Evolutionary conservation across 1,140 invertebrate genomes (phyloP), one percentile per base, ranked within the genome.

Genomic region (Platyura marginata): DNA sequence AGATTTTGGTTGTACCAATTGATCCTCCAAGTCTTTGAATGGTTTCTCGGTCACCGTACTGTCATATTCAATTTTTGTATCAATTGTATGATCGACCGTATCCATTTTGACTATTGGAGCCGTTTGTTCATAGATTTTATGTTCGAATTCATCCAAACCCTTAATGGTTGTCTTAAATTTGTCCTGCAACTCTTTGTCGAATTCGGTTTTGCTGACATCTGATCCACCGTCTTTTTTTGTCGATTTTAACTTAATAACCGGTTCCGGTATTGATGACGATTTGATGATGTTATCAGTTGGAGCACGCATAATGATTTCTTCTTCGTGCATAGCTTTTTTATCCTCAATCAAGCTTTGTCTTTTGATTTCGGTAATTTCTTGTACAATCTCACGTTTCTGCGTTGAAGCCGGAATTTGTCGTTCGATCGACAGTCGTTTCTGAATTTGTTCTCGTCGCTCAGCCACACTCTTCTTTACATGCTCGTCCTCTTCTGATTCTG

Each of bases 321-420:
- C 67, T 57, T 71, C 63, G 29, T 69, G 66, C 49, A 71, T 66
- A 3, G 65, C 66, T 32, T 64, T 59, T 49, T 72, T 73, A 43
- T 74, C 70, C 45, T 69, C 69, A 21, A 69, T 68, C 3, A 69
- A 46, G 46, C 65, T 77, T 60, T 77, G 75, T 43, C 72, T 68
- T 54, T 74, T 77, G 39, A 78, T 79, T 60, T 77, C 71, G 34
- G 70, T 75, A 35, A 76, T 76, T 59, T 78, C 74, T 53, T 75
- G 70, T 23, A 70, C 66, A 21, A 76, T 70, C 64, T 78, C 75
- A 48, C 70, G 73, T 48, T 77, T 69, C 55, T 77, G 73, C 46
- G 72, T 70, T 6, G 75, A 77, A 22, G 73, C 72, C 5, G 75
- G 71, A 48, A 77, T 69, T 52, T 70, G 72, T 51, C 70, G 70